phyloP scores from a whole-genome alignment of 2,113 vertebrate genomes.

The Tursiops truncatus region DNA sequence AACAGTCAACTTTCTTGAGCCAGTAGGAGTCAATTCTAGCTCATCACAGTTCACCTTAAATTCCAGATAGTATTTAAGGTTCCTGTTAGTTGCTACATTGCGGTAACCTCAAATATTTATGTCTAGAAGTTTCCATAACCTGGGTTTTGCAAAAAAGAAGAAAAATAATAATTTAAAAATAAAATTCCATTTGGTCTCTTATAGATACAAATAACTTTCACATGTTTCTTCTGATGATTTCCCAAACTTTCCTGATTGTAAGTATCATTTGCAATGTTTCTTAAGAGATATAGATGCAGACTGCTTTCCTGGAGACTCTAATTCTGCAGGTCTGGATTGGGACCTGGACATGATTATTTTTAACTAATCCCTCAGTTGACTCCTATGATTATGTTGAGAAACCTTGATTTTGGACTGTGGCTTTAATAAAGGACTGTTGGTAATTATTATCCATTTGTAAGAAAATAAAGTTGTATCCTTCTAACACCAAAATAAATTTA shows the following conservation, averaged over 20 bases:
- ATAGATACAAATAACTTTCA: not conserved
- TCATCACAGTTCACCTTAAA: not conserved
- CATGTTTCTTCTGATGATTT: not conserved
- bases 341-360: not conserved
- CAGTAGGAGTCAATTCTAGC: not conserved
- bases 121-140: not conserved
- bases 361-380: not conserved
- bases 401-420: not conserved
- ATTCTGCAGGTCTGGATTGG: not conserved
- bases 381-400: not conserved
- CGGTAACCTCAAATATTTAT: not conserved
- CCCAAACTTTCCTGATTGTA: not conserved
- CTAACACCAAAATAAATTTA: not conserved
- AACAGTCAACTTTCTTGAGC: not conserved
- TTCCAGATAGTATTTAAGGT: not conserved
- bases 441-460: not conserved
- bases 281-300: not conserved
- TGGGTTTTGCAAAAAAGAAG: not conserved
- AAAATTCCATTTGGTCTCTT: not conserved
- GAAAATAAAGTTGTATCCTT: not conserved
- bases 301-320: not conserved
- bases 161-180: not conserved
- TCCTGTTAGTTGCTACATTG: not conserved
- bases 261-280: not conserved
- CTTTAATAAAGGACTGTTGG: not conserved